Evolutionary conservation across 2,888 invertebrate genomes (phyloP).

Genomic region (Brachyopa scutellaris): DNA sequence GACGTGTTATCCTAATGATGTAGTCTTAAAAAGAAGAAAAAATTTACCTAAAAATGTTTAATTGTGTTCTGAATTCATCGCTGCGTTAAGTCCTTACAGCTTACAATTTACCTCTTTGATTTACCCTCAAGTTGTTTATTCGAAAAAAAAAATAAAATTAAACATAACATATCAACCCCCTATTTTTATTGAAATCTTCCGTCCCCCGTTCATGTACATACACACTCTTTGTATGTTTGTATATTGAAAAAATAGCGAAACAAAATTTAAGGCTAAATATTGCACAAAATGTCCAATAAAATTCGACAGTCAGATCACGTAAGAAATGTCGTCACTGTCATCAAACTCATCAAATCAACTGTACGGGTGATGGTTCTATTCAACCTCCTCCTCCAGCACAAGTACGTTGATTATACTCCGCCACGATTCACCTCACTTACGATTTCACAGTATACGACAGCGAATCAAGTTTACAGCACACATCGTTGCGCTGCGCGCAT

Average conservation of each 20-base stretch:
- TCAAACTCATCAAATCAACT: conserved; percentile 36
- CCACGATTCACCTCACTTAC: conserved; percentile 43
- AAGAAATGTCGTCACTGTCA: conserved; percentile 65
- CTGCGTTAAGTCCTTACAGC: too few relatives aligned
- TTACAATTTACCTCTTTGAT: too few relatives aligned
- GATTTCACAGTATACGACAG: conserved; percentile 56
- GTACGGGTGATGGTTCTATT: conserved; percentile 25
- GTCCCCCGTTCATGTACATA: neutral
- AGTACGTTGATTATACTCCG: conserved; percentile 18
- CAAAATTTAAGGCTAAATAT: conserved; percentile 7
- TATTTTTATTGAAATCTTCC: conserved; percentile 1
- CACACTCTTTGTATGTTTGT: neutral
- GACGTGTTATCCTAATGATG: too few relatives aligned
- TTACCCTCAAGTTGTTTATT: too few relatives aligned
- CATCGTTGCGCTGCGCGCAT: conserved; percentile 41
- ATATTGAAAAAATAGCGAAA: neutral
- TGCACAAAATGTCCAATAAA: neutral
- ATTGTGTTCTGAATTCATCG: too few relatives aligned
- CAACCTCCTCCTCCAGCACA: conserved; percentile 6
- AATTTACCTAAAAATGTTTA: neutral
- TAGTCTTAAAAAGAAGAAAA: too few relatives aligned
- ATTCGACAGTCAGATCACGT: conserved; percentile 44
- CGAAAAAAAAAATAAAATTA: neutral
- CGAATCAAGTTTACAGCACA: conserved; percentile 57
- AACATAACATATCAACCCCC: neutral